Evolutionary conservation across 1,140 invertebrate species (phyloP), one percentile per base, ranked within the genome.

Genomic region (Phthorimaea operculella): DNA sequence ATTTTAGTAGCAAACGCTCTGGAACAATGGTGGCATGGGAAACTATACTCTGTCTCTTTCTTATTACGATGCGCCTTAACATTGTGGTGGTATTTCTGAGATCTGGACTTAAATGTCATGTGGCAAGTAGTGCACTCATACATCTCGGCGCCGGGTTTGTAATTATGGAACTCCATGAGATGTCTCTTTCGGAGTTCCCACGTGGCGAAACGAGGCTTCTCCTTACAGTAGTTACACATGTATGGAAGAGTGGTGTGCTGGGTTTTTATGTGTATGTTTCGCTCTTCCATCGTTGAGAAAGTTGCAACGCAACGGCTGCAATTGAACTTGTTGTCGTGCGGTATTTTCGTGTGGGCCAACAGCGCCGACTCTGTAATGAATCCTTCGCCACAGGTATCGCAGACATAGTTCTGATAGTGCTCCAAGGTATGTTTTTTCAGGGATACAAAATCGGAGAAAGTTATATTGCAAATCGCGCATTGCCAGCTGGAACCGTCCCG

Each of bases 71-170:
- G 80, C 0, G 76, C 71, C 64, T 80, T 85, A 0, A 80, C 75
- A 42, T 81, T 82, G 33, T 85, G 79, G 33, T 82, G 79, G 42
- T 85, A 83, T 47, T 81, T 82, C 39, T 82, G 77, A 36, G 82
- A 85, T 4, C 82, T 62, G 11, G 79, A 79, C 53, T 81, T 82
- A 52, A 89, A 90, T 48, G 79, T 83, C 72, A 87, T 87, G 28
- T 84, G 83, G 51, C 88, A 90, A 11, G 79, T 79, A 0, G 77
- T 79, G 49, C 85, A 86, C 45, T 86, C 81, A 51, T 85, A 84
- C 70, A 76, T 78, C 48, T 80, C 75, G 0, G 81, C 77, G 0
- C 76, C 75, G 0, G 80, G 79, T 51, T 76, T 83, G 52, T 79
- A 81, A 55, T 83, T 85, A 39, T 86, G 82, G 33, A 79, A 71